These are phyloP conservation scores for Hozukius guyotensis DNA, from an alignment of 2,797 vertebrate species.

Conservation along the genomic window DNA sequence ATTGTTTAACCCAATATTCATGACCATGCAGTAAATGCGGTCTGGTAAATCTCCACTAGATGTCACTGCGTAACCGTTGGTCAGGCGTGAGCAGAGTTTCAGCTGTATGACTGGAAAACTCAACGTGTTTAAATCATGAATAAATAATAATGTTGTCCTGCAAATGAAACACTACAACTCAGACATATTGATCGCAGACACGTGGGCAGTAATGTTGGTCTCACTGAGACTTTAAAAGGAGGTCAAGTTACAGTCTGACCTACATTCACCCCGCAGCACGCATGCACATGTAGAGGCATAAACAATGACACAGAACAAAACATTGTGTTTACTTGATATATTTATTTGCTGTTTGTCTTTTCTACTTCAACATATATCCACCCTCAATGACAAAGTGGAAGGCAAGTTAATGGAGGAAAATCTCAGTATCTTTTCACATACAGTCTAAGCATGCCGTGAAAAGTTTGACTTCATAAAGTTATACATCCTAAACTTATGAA, in stretches of 20 bases:
- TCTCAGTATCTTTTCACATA: background rate
- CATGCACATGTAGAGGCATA: background rate
- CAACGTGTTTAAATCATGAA: slow-evolving; percentile 14
- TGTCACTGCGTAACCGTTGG: slow-evolving; percentile 54
- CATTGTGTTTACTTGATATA: background rate
- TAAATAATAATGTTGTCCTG: slow-evolving; percentile 12
- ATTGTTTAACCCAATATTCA: background rate
- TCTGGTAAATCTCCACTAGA: slow-evolving; percentile 52
- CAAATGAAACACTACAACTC: slow-evolving; percentile 23
- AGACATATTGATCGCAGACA: slow-evolving; percentile 43
- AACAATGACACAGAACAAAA: background rate
- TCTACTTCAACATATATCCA: slow-evolving; percentile 1
- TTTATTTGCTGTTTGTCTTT: slow-evolving; percentile 17
- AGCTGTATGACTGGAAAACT: background rate
- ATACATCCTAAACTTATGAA: background rate
- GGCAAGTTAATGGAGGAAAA: background rate
- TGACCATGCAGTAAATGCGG: background rate
- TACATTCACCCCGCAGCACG: background rate
- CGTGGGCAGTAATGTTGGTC: background rate
- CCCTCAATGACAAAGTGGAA: background rate
- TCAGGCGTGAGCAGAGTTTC: background rate
- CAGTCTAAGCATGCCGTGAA: background rate
- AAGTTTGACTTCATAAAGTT: background rate
- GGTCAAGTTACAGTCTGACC: slow-evolving; percentile 30
- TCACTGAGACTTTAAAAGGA: slow-evolving; percentile 24